Conservation (phyloP, 2,113 vertebrate species). For the Sebastes schlegelii region DNA sequence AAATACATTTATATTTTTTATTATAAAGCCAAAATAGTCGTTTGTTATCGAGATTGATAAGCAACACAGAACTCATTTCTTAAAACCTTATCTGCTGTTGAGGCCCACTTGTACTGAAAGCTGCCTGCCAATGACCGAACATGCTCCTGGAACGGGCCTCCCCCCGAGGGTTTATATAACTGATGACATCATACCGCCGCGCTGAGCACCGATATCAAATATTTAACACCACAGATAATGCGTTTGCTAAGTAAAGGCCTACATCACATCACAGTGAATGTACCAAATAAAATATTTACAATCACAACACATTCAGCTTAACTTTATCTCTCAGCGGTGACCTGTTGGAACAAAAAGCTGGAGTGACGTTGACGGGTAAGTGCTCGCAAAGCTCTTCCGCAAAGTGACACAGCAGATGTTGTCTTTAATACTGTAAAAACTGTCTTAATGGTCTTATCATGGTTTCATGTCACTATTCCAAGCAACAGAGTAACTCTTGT, state of each 20-base stretch:
- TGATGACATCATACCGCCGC: constrained; percentile 54
- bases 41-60: not conserved
- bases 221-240: constrained; percentile 65
- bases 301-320: constrained; percentile 36
- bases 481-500: not conserved
- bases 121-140: not conserved
- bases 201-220: constrained; percentile 64
- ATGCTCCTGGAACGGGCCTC: constrained; percentile 10
- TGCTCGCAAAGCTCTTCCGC: constrained; percentile 31
- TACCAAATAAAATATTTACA: constrained; percentile 60
- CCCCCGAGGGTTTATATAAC: constrained; percentile 53
- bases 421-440: constrained; percentile 26
- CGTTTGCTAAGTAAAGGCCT: constrained; percentile 26
- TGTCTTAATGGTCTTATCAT: not conserved
- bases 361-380: not conserved
- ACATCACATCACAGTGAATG: constrained; percentile 31
- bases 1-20: not conserved
- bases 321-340: not conserved
- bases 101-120: not conserved
- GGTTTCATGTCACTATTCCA: not conserved
- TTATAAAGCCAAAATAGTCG: not conserved
- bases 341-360: constrained; percentile 16
- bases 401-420: constrained; percentile 35
- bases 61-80: not conserved
- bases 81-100: constrained; percentile 14